These are phyloP conservation scores for mouse (Mus musculus) DNA, from an alignment of 2,113 vertebrate genomes.

Conservation along the genomic window GRCm39 chr9:48299001-48299500, in stretches of 20 bases:
- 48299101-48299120: background rate
- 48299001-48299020: background rate
- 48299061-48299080: constrained; percentile 13
- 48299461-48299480: too few relatives aligned
- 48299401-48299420: too few relatives aligned
- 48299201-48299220: background rate
- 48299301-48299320: background rate
- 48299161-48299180: background rate
- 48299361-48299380: background rate
- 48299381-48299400: too few relatives aligned
- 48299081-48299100: background rate
- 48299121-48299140: background rate
- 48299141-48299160: background rate
- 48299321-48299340: background rate
- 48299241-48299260: constrained; percentile 12
- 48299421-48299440: too few relatives aligned
- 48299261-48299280: background rate
- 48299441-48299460: too few relatives aligned
- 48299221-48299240: background rate
- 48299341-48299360: background rate
- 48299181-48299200: background rate
- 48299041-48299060: background rate
- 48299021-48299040: background rate
- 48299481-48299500: too few relatives aligned
- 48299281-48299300: background rate